A percentile compares a stretch with the other conserved stretches of the same genome.
phyloP scores from a whole-genome alignment of 2,113 vertebrate species.

The Oceanodroma tethys region DNA sequence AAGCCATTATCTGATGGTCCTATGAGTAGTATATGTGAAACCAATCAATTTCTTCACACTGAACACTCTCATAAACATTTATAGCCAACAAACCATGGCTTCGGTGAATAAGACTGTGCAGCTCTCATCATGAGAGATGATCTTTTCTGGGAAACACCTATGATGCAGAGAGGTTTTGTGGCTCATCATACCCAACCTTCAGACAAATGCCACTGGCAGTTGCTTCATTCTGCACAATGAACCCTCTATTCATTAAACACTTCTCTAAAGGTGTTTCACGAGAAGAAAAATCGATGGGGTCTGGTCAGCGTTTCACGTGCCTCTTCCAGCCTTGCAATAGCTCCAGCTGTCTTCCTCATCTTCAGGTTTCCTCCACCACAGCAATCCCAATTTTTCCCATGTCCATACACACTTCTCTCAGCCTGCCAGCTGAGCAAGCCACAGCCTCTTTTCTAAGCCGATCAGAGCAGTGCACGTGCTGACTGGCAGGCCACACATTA shows the following conservation, averaged over 20 bases:
- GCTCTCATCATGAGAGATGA: background rate
- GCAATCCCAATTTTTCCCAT: background rate
- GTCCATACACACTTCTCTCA: background rate
- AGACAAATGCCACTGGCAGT: background rate
- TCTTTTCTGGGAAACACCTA: background rate
- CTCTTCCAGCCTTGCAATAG: background rate
- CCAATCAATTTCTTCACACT: background rate
- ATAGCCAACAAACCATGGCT: background rate
- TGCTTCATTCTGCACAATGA: background rate
- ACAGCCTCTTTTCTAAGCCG: background rate
- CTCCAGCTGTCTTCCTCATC: background rate
- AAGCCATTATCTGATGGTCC: background rate
- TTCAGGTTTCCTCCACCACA: background rate
- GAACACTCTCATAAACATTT: background rate
- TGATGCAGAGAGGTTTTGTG: background rate
- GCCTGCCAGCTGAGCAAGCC: background rate
- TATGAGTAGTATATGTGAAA: background rate
- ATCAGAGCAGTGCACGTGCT: background rate
- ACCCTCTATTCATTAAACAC: background rate
- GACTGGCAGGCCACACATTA: background rate
- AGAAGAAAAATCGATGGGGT: background rate
- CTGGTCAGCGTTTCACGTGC: background rate
- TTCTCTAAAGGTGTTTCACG: background rate
- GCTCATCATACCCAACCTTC: fast-evolving
- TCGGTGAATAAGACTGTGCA: background rate